A percentile compares a stretch with the other conserved stretches of the same genome.
phyloP scores from a whole-genome alignment of 2,888 invertebrate genomes.

The Beris chalybata region DNA sequence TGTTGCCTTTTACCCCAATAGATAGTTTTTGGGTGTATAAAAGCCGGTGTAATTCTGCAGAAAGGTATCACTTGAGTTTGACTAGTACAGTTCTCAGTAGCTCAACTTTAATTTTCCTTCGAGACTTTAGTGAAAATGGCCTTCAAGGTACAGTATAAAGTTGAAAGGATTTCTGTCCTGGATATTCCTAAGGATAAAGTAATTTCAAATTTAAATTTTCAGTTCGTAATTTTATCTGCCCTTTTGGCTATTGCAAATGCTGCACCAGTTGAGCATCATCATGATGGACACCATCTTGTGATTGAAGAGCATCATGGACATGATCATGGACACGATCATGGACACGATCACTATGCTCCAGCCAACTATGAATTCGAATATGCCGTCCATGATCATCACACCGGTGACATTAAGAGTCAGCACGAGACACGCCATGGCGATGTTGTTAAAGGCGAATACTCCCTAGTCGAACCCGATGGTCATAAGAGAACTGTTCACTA shows the following conservation, averaged over 20 bases:
- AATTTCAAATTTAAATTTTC: not conserved
- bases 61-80: slow-evolving; percentile 11
- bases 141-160: slow-evolving; percentile 6
- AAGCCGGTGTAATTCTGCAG: slow-evolving; percentile 7
- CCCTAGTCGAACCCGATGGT: slow-evolving; percentile 54
- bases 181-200: not conserved
- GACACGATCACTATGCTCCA: slow-evolving; percentile 43
- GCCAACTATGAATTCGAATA: slow-evolving; percentile 55
- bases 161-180: no score
- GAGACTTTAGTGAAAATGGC: slow-evolving; percentile 12
- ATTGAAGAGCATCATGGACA: slow-evolving; percentile 4
- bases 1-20: not conserved
- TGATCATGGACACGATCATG: no score
- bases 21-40: slow-evolving; percentile 15
- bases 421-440: slow-evolving; percentile 55
- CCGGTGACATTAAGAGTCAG: slow-evolving; percentile 56
- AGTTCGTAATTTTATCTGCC: slow-evolving; percentile 10
- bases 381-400: slow-evolving; percentile 53
- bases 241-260: not conserved
- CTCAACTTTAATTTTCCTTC: not conserved
- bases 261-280: slow-evolving; percentile 10
- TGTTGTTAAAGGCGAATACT: slow-evolving; percentile 54
- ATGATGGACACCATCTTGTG: slow-evolving; percentile 2
- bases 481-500: slow-evolving; percentile 54
- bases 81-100: not conserved